Evolutionary conservation across 1,140 invertebrate species (phyloP).

Genomic region (Antheraea pernyi): DNA sequence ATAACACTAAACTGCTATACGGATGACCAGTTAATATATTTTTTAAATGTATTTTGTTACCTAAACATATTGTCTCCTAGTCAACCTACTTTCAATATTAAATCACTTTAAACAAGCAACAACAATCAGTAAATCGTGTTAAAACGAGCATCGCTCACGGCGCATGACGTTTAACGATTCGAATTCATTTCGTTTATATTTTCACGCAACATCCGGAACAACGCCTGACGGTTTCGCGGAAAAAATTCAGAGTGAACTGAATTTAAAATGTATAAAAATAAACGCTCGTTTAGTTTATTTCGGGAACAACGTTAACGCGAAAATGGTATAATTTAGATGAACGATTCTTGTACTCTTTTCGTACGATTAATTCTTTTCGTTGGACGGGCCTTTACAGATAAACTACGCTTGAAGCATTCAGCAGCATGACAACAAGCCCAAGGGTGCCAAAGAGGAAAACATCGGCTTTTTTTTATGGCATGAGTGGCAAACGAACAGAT

Average conservation of each 20-base stretch:
- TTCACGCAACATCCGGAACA: neutral
- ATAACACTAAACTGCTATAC: too few species aligned
- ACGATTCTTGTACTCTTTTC: neutral
- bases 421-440: too few species aligned
- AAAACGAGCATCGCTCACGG: neutral
- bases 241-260: neutral
- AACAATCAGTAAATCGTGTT: neutral
- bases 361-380: too few species aligned
- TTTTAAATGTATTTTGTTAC: too few species aligned
- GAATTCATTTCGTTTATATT: neutral
- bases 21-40: too few species aligned
- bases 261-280: constrained; percentile 4
- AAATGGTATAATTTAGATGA: neutral
- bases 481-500: too few species aligned
- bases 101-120: neutral
- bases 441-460: too few species aligned
- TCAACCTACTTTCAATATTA: neutral
- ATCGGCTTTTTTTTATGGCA: too few species aligned
- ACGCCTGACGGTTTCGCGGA: neutral
- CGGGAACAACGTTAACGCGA: neutral
- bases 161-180: neutral
- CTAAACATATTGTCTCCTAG: neutral
- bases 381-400: too few species aligned
- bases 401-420: too few species aligned
- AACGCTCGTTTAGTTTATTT: neutral